Percentiles rank a stretch among this genome's conserved stretches.
phyloP scores from a whole-genome alignment of 2,888 invertebrate genomes.

The Operophtera brumata region DNA sequence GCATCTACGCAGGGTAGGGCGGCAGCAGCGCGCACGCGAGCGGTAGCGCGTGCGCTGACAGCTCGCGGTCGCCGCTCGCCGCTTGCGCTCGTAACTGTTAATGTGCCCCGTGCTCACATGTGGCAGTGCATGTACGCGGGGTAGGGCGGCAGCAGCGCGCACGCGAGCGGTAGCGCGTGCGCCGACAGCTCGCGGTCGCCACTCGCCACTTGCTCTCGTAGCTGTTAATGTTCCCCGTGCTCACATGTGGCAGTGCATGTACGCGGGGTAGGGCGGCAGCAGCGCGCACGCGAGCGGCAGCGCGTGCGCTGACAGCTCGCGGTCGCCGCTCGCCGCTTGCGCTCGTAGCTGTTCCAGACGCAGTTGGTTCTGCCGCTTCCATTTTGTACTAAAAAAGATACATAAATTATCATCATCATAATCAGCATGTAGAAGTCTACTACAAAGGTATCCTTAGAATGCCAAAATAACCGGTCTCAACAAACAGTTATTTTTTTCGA shows the following conservation, averaged over 20 bases:
- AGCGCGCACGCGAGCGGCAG: slow-evolving; percentile 70
- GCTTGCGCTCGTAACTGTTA: slow-evolving; percentile 87
- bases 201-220: slow-evolving; percentile 90
- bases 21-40: slow-evolving; percentile 70
- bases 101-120: slow-evolving; percentile 42
- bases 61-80: slow-evolving; percentile 83
- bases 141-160: slow-evolving; percentile 70
- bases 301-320: slow-evolving; percentile 63
- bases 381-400: slow-evolving; percentile 84
- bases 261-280: slow-evolving; percentile 70
- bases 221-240: slow-evolving; percentile 24
- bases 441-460: too few species aligned
- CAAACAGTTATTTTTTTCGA: too few species aligned
- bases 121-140: slow-evolving; percentile 76
- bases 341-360: slow-evolving; percentile 92
- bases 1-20: slow-evolving; percentile 74
- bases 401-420: neutral
- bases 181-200: slow-evolving; percentile 81
- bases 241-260: slow-evolving; percentile 75
- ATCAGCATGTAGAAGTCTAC: neutral
- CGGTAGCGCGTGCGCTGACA: slow-evolving; percentile 64
- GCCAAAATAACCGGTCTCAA: too few species aligned
- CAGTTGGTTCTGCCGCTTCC: slow-evolving; percentile 94
- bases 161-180: slow-evolving; percentile 67
- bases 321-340: slow-evolving; percentile 88